Evolutionary conservation across 2,113 vertebrate genomes (phyloP), one percentile per base, ranked within the genome.

Genomic region (Tretioscincus oriximinensis): DNA sequence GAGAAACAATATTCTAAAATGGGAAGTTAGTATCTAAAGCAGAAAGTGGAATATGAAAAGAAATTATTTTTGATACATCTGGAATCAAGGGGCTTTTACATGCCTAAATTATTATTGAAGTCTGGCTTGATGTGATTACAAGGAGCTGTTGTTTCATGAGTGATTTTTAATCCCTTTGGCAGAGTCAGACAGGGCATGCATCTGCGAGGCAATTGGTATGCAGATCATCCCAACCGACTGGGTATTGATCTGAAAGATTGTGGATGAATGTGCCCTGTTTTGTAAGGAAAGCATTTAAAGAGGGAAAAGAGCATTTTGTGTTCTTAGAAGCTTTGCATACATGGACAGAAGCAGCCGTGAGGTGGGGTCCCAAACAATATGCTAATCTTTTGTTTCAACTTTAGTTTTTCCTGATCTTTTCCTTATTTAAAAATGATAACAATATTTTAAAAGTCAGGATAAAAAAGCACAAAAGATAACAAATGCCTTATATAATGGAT

Each of bases 131-230:
- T 90, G 79, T 90, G 90, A 94, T 93, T 93, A 90, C 64, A 82
- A 84, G 77, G 81, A 88, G 78, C 78, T 84, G 82, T 90, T 93
- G 86, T 91, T 91, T 90, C 85, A 86, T 73, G 88, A 88, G 87
- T 73, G 73, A 92, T 84, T 91, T 93, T 92, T 91, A 93, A 90
- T 92, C 85, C 61, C 85, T 9, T 84, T 90, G 92, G 84, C 83
- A 86, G 71, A 92, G 84, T 64, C 73, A 90, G 84, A 88, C 65
- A 82, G 85, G 75, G 29, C 70, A 69, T 80, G 86, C 80, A 90
- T 92, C 90, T 90, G 74, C 66, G 85, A 86, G 87, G 63, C 18
- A 12, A 90, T 93, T 91, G 88, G 74, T 86, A 90, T 90, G 85
- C 82, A 92, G 85, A 91, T 90, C 88, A 80, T 73, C 51, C 35